phyloP scores from a whole-genome alignment of 2,113 vertebrate species.

The Propithecus coquereli region DNA sequence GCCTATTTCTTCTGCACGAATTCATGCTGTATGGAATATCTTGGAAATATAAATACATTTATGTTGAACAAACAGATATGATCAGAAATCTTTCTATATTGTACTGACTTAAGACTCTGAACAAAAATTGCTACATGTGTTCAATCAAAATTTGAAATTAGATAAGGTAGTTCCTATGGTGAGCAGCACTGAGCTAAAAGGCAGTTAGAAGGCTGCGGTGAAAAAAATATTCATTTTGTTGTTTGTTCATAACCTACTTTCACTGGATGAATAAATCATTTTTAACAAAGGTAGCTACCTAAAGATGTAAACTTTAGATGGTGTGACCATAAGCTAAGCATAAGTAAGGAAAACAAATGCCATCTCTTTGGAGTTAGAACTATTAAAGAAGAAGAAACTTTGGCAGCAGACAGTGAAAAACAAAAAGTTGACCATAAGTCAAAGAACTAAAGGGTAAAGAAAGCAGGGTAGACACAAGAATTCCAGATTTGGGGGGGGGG shows the following conservation, averaged over 20 bases:
- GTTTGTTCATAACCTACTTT: neutral
- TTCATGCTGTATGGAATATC: neutral
- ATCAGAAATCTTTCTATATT: neutral
- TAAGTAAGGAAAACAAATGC: neutral
- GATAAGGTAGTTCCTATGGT: neutral
- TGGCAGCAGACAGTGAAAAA: neutral
- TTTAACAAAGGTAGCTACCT: neutral
- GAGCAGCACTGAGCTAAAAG: neutral
- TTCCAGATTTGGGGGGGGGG: neutral
- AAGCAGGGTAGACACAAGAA: neutral
- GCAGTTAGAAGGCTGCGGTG: neutral
- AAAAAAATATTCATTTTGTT: neutral
- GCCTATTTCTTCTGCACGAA: neutral
- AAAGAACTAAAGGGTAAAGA: neutral
- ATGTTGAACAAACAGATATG: neutral
- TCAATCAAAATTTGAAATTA: neutral
- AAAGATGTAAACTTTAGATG: neutral
- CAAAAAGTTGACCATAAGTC: neutral
- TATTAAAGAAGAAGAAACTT: neutral
- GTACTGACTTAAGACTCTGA: neutral
- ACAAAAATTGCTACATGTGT: neutral
- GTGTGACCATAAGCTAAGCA: neutral
- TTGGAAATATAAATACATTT: neutral
- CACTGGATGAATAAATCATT: neutral
- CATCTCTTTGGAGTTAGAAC: neutral